Evolutionary conservation across 2,888 invertebrate species (phyloP).

Genomic region (Petrophora chlorosata): DNA sequence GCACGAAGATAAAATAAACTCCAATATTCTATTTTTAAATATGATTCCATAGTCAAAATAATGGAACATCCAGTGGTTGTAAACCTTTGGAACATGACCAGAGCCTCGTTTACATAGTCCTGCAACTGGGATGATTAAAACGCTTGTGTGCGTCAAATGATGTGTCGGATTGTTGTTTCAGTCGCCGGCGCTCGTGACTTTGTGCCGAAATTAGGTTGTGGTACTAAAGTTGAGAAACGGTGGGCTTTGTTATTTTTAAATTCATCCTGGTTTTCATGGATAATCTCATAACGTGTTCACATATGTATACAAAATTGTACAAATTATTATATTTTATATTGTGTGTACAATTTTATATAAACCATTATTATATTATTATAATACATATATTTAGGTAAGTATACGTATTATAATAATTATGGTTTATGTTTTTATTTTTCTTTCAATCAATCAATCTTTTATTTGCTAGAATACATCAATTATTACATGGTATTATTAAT

Average conservation of each 20-base stretch:
- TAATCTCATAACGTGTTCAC: too few species aligned
- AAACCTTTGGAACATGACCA: slow-evolving; percentile 24
- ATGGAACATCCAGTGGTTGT: slow-evolving; percentile 30
- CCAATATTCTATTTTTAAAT: not conserved
- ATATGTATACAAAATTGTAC: too few species aligned
- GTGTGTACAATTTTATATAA: too few species aligned
- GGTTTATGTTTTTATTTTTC: too few species aligned
- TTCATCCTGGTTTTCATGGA: not conserved
- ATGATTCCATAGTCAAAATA: not conserved
- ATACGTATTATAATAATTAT: too few species aligned
- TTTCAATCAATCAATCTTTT: too few species aligned
- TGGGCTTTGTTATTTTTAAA: not conserved
- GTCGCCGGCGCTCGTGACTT: slow-evolving; percentile 20
- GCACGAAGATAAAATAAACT: too few species aligned
- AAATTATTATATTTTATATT: too few species aligned
- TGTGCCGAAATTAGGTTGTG: slow-evolving; percentile 7
- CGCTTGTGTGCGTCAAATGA: slow-evolving; percentile 49
- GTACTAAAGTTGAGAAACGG: slow-evolving; percentile 5
- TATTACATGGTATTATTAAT: too few species aligned
- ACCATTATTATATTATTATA: too few species aligned
- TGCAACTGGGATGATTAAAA: slow-evolving; percentile 49
- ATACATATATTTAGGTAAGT: too few species aligned
- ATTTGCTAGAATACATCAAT: too few species aligned
- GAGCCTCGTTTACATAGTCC: slow-evolving; percentile 48
- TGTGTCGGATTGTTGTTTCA: slow-evolving; percentile 46